Conservation (phyloP, 2,888 invertebrate genomes). For the Cataglyphis albicans region DNA sequence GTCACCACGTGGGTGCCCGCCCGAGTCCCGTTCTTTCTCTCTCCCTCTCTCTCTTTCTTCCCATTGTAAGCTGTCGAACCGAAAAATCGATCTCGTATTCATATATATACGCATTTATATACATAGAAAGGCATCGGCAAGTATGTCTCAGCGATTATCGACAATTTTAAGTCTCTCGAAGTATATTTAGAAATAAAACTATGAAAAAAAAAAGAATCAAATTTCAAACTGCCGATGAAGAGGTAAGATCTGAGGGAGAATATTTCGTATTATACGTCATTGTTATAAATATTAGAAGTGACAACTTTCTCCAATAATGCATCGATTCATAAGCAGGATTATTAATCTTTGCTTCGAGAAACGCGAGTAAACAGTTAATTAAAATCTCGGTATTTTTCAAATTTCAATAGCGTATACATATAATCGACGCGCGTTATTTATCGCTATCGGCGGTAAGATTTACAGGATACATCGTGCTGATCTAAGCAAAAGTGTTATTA, state of each 20-base stretch:
- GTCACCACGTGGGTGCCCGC: conserved; percentile 50
- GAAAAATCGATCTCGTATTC: conserved; percentile 44
- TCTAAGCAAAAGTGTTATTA: conserved; percentile 47
- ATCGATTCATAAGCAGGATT: background rate
- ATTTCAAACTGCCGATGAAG: background rate
- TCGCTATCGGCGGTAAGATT: conserved; percentile 24
- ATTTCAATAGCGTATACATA: conserved; percentile 1
- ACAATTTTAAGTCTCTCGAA: conserved; percentile 43
- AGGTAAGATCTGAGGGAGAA: background rate
- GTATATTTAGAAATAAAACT: conserved; percentile 1
- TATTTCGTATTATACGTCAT: background rate
- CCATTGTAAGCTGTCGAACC: conserved; percentile 19
- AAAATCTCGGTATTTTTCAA: conserved; percentile 16
- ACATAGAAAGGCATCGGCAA: background rate
- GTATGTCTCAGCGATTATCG: conserved; percentile 27
- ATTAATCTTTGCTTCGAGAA: conserved; percentile 14
- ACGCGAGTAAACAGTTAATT: conserved; percentile 43
- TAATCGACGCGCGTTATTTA: conserved; percentile 50
- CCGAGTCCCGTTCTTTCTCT: conserved; percentile 23
- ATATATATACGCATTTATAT: background rate
- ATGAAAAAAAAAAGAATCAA: background rate
- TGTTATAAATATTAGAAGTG: background rate
- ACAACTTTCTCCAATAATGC: background rate
- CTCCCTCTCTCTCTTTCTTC: conserved; percentile 18
- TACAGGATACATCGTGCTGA: conserved; percentile 18